Conservation (phyloP, 2,888 invertebrate genomes). For the Tetrapedia diversipes region DNA sequence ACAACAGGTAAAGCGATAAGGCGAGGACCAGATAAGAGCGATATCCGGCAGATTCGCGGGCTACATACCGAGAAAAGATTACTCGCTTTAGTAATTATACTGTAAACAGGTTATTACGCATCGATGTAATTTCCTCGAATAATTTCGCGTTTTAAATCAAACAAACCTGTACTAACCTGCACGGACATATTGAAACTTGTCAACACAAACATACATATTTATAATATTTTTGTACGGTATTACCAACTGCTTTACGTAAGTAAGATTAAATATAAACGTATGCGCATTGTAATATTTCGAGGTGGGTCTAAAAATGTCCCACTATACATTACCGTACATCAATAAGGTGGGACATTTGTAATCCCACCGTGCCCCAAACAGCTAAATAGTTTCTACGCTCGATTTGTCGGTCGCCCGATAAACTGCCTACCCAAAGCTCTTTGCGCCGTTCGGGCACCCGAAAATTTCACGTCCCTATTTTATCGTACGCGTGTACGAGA, state of each 20-base stretch:
- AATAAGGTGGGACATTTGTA: no score
- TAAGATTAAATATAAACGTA: no score
- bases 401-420: conserved; percentile 20
- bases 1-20: not conserved
- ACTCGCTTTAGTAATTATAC: conserved; percentile 29
- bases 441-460: not conserved
- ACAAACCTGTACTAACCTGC: no score
- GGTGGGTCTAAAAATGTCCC: no score
- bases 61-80: not conserved
- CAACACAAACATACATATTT: no score
- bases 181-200: no score
- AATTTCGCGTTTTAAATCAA: conserved; percentile 45
- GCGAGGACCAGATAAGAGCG: conserved; percentile 29
- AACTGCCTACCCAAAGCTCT: conserved; percentile 33
- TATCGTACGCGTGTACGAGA: no score
- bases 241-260: no score
- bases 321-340: no score
- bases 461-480: conserved; percentile 12
- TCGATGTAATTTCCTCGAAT: conserved; percentile 20
- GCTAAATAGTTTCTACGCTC: conserved; percentile 36
- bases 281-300: no score
- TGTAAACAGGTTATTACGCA: conserved; percentile 40
- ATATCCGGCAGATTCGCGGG: conserved; percentile 13
- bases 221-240: no score
- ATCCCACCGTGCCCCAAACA: conserved; percentile 18